Conservation (phyloP, 2,113 vertebrate species). For the Callaeas wilsoni region DNA sequence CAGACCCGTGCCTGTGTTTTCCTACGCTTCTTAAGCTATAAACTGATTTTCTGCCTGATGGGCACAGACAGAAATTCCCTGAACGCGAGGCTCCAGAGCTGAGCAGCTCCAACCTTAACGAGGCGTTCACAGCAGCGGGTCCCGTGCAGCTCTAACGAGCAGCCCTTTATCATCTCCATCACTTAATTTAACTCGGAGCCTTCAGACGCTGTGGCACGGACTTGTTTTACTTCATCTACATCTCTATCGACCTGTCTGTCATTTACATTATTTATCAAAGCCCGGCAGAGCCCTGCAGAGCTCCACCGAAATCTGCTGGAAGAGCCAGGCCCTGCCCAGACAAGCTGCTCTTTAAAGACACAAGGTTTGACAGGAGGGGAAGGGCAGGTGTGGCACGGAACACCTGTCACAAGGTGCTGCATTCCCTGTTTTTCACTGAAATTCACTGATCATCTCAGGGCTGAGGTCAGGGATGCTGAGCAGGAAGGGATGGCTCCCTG, state of each 20-base stretch:
- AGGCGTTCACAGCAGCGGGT: not conserved
- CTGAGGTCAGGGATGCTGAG: conserved; percentile 15
- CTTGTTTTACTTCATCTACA: not conserved
- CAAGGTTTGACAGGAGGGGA: accelerated
- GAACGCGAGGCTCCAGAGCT: not conserved
- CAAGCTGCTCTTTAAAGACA: not conserved
- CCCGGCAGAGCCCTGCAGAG: accelerated
- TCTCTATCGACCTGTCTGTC: not conserved
- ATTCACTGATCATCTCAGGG: not conserved
- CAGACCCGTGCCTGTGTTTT: accelerated
- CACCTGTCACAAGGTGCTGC: not conserved
- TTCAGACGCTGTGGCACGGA: not conserved
- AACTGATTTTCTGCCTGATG: not conserved
- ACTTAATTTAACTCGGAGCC: not conserved
- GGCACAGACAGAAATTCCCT: not conserved
- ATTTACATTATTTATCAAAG: not conserved
- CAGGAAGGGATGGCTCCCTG: not conserved
- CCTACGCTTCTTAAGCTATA: not conserved
- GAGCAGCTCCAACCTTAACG: not conserved
- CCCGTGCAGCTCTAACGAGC: not conserved
- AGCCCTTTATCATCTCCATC: not conserved
- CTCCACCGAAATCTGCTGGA: not conserved
- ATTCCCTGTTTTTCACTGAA: not conserved
- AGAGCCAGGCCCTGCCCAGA: not conserved
- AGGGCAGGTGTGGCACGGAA: not conserved